Percentiles rank a stretch among this genome's conserved stretches.
Evolutionary conservation across 2,113 vertebrate species (phyloP).

Genomic region (Nyctibius bracteatus): DNA sequence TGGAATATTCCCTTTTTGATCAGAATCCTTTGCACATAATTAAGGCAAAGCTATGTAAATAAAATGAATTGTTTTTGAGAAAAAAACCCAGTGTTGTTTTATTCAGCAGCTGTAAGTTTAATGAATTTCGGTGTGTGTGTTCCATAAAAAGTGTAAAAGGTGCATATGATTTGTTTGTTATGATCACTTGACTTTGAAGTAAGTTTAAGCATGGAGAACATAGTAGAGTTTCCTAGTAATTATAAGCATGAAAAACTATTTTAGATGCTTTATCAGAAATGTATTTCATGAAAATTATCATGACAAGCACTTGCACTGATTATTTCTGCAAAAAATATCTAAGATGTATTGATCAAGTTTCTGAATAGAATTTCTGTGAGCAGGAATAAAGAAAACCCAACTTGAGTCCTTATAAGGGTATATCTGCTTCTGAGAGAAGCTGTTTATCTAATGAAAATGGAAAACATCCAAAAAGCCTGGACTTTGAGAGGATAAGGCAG

Average conservation of each 20-base stretch:
- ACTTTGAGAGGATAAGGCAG: neutral
- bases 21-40: neutral
- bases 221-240: neutral
- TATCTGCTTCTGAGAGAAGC: conserved; percentile 24
- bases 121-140: neutral
- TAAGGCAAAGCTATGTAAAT: neutral
- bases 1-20: neutral
- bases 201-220: neutral
- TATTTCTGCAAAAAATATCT: neutral
- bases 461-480: conserved; percentile 25
- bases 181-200: neutral
- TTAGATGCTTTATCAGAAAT: neutral
- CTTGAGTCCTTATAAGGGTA: conserved; percentile 15
- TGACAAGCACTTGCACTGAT: neutral
- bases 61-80: neutral
- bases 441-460: conserved; percentile 48
- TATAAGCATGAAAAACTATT: neutral
- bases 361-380: neutral
- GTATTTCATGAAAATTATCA: neutral
- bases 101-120: neutral
- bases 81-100: neutral
- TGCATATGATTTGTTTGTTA: neutral
- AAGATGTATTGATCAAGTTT: neutral
- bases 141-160: neutral
- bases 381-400: neutral